phyloP scores from a whole-genome alignment of 2,797 vertebrate genomes.

The Tachyglossus aculeatus region DNA sequence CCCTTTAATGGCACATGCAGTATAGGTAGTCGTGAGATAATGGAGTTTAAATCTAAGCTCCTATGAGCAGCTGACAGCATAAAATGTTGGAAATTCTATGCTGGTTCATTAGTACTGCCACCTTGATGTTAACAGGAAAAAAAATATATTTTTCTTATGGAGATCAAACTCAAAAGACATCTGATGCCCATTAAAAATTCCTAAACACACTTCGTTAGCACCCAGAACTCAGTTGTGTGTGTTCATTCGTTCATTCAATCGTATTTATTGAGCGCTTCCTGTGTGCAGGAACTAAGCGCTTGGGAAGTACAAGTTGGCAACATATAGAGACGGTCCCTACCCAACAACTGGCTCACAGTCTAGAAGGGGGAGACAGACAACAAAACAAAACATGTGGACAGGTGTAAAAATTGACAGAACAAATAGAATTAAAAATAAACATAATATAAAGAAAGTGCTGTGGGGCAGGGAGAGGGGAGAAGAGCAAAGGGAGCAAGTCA shows the following conservation, averaged over 20 bases:
- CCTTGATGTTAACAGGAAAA: neutral
- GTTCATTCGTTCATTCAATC: neutral
- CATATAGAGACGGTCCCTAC: too few species aligned
- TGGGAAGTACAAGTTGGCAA: too few species aligned
- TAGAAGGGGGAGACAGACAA: too few species aligned
- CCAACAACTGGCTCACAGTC: too few species aligned
- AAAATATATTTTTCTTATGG: neutral
- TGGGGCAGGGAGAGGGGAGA: too few species aligned
- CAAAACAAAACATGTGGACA: too few species aligned
- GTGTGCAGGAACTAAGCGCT: too few species aligned
- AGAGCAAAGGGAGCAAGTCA: too few species aligned
- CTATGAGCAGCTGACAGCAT: neutral
- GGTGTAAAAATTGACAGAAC: too few species aligned
- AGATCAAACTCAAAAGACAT: neutral
- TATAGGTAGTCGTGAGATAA: neutral
- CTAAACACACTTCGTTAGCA: conserved; percentile 8
- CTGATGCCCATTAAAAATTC: conserved; percentile 10
- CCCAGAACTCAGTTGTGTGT: neutral
- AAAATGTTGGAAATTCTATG: conserved; percentile 4
- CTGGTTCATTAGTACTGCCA: conserved; percentile 6
- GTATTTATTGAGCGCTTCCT: too few species aligned
- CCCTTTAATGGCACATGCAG: neutral
- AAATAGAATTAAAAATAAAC: too few species aligned
- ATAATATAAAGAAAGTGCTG: too few species aligned
- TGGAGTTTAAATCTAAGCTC: neutral